Evolutionary conservation across 2,113 vertebrate species (phyloP).

Genomic region (Ageneiosus marmoratus): DNA sequence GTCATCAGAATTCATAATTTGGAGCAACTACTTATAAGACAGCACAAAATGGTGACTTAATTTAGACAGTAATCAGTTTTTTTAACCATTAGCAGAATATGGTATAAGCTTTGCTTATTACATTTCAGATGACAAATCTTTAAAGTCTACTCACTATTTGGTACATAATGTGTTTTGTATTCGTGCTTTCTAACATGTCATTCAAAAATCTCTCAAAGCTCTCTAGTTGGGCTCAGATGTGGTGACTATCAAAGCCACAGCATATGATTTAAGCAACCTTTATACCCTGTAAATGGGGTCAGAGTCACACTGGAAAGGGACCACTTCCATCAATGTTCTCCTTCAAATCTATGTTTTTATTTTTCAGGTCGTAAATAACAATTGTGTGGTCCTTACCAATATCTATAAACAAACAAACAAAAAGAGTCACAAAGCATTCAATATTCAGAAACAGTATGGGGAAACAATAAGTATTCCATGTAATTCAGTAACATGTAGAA

Average conservation of each 20-base stretch:
- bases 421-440: neutral
- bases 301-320: neutral
- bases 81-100: slow-evolving; percentile 47
- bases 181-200: neutral
- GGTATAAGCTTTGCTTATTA: neutral
- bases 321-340: neutral
- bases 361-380: neutral
- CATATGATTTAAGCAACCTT: neutral
- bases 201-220: neutral
- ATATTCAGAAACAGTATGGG: neutral
- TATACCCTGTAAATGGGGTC: neutral
- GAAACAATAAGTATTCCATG: neutral
- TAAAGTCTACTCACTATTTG: neutral
- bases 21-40: slow-evolving; percentile 40
- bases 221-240: neutral
- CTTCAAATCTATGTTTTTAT: neutral
- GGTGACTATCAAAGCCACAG: neutral
- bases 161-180: neutral
- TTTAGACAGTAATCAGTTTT: slow-evolving; percentile 47
- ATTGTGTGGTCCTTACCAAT: neutral
- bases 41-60: slow-evolving; percentile 51
- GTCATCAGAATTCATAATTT: slow-evolving; percentile 27
- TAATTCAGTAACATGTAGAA: neutral
- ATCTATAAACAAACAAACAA: neutral
- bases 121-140: neutral